Evolutionary conservation across 2,113 vertebrate genomes (phyloP).

Genomic region (Peromyscus maniculatus): DNA sequence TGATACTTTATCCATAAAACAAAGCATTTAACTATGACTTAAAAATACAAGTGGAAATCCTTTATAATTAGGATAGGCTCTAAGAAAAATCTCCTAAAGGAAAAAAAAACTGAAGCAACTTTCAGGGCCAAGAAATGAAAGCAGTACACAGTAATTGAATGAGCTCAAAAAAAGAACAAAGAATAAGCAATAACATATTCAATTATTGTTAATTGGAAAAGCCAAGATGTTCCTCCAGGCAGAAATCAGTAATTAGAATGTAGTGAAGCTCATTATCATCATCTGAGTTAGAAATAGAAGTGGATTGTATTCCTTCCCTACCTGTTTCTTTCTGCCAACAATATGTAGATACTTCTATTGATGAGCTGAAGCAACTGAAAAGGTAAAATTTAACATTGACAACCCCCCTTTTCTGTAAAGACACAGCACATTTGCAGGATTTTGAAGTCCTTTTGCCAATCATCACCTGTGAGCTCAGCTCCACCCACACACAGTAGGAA

Average conservation of each 20-base stretch:
- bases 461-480: conserved; percentile 38
- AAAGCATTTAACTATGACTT: conserved; percentile 81
- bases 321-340: conserved; percentile 55
- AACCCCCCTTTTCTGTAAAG: background rate
- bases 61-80: conserved; percentile 79
- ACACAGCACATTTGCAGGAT: background rate
- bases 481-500: background rate
- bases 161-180: conserved; percentile 54
- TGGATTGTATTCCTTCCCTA: conserved; percentile 37
- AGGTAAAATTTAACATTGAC: background rate
- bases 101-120: conserved; percentile 68
- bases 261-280: conserved; percentile 75
- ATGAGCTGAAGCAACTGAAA: background rate
- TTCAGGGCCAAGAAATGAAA: conserved; percentile 65
- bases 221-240: conserved; percentile 72
- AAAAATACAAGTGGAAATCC: conserved; percentile 75
- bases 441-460: conserved; percentile 34
- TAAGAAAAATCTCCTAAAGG: conserved; percentile 62
- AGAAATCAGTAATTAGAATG: conserved; percentile 82
- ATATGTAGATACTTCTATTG: background rate
- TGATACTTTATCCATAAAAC: conserved; percentile 70
- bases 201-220: conserved; percentile 70
- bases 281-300: conserved; percentile 71
- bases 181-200: conserved; percentile 19
- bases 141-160: conserved; percentile 66